Evolutionary conservation across 2,113 vertebrate species (phyloP).

Genomic region (Colius striatus): DNA sequence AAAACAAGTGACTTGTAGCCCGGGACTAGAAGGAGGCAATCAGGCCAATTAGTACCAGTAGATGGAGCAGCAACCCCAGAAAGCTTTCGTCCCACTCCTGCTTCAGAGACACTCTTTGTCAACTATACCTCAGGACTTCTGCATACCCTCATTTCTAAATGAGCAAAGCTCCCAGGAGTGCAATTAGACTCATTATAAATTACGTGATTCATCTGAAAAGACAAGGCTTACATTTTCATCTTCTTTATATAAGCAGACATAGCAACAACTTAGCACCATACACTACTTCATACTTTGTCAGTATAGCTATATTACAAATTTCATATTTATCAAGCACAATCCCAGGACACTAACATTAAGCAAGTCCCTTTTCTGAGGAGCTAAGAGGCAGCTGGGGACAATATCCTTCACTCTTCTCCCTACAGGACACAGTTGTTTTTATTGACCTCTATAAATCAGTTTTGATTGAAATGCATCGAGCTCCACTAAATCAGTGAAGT

Average conservation of each 20-base stretch:
- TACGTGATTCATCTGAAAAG: neutral
- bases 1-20: neutral
- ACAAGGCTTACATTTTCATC: neutral
- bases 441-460: neutral
- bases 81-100: neutral
- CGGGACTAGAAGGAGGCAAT: neutral
- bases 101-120: neutral
- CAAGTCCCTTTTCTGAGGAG: neutral
- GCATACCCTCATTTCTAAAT: fast-evolving
- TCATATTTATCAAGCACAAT: neutral
- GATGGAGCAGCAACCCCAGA: slow-evolving; percentile 30
- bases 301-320: neutral
- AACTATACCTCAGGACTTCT: fast-evolving
- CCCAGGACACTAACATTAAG: neutral
- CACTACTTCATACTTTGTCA: neutral
- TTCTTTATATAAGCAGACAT: neutral
- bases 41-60: neutral
- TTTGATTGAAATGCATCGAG: neutral
- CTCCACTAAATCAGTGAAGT: neutral
- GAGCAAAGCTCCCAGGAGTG: neutral
- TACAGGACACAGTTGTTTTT: neutral
- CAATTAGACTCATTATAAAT: fast-evolving
- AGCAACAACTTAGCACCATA: neutral
- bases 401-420: neutral
- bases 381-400: neutral